A percentile compares a stretch with the other conserved stretches of the same genome.
Evolutionary conservation across 1,140 invertebrate genomes (phyloP).

Genomic region (Bombus consobrinus): DNA sequence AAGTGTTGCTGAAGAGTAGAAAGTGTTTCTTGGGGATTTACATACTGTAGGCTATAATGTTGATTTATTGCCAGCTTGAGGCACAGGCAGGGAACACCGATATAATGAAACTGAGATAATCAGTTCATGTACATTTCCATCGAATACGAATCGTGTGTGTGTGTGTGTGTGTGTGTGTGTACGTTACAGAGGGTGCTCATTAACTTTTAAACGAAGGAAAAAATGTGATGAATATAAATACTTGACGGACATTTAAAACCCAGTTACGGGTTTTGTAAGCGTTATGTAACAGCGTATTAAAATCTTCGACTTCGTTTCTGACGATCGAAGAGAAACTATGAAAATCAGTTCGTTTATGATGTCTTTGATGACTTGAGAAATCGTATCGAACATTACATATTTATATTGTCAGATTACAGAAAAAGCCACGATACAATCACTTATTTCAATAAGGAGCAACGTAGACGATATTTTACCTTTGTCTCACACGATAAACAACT

Average conservation of each 20-base stretch:
- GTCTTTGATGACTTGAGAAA: background rate
- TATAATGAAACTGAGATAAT: background rate
- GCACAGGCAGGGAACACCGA: background rate
- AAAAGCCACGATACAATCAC: background rate
- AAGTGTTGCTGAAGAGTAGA: background rate
- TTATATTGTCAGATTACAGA: background rate
- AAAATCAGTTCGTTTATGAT: background rate
- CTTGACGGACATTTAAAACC: background rate
- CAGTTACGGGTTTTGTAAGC: background rate
- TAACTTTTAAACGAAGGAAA: background rate
- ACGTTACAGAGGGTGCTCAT: too few species aligned
- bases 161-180: too few species aligned
- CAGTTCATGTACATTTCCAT: background rate
- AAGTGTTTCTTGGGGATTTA: conserved; percentile 3
- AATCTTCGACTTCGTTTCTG: background rate
- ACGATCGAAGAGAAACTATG: background rate
- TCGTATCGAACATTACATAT: background rate
- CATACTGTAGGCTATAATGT: background rate
- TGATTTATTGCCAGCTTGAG: background rate
- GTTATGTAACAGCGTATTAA: background rate
- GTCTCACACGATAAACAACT: conserved; percentile 75
- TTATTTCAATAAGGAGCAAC: too few species aligned
- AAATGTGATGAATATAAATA: background rate
- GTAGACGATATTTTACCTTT: conserved; percentile 64
- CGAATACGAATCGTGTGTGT: background rate